Evolutionary conservation across 2,888 invertebrate genomes (phyloP).

Genomic region (Lepidochrysops patricia): DNA sequence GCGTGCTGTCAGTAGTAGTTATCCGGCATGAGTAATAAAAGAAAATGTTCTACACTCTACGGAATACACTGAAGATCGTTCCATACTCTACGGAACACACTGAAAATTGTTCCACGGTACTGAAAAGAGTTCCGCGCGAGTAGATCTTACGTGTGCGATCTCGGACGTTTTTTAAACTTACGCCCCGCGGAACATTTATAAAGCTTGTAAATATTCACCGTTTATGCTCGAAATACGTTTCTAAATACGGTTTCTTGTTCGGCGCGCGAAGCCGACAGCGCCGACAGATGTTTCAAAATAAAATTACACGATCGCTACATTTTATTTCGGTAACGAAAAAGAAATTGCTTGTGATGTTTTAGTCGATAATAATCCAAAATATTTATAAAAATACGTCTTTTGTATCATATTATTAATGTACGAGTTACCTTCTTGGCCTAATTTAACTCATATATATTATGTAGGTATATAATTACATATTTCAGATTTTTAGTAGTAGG

Average conservation of each 20-base stretch:
- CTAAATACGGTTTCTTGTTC: constrained; percentile 15
- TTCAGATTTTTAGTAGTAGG: too few relatives aligned
- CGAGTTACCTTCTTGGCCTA: too few relatives aligned
- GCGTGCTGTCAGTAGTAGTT: too few relatives aligned
- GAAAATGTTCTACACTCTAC: too few relatives aligned
- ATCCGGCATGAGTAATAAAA: too few relatives aligned
- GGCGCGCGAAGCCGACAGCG: constrained; percentile 9
- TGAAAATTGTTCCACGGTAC: constrained; percentile 42
- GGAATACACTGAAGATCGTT: neutral
- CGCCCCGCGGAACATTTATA: constrained; percentile 28
- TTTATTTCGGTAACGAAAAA: neutral
- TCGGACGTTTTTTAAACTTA: constrained; percentile 31
- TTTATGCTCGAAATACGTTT: constrained; percentile 15
- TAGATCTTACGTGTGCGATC: constrained; percentile 30
- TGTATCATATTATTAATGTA: too few relatives aligned
- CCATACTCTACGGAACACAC: constrained; percentile 12
- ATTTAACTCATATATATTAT: too few relatives aligned
- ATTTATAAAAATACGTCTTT: too few relatives aligned
- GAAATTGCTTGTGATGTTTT: neutral
- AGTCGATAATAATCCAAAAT: too few relatives aligned
- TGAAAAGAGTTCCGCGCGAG: constrained; percentile 28
- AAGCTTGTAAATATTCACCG: constrained; percentile 23
- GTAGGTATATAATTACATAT: too few relatives aligned
- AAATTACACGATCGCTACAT: constrained; percentile 4
- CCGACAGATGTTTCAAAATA: constrained; percentile 6